These are phyloP conservation scores for Engraulis encrasicolus DNA, from an alignment of 2,113 vertebrate genomes.

Conservation along the genomic window DNA sequence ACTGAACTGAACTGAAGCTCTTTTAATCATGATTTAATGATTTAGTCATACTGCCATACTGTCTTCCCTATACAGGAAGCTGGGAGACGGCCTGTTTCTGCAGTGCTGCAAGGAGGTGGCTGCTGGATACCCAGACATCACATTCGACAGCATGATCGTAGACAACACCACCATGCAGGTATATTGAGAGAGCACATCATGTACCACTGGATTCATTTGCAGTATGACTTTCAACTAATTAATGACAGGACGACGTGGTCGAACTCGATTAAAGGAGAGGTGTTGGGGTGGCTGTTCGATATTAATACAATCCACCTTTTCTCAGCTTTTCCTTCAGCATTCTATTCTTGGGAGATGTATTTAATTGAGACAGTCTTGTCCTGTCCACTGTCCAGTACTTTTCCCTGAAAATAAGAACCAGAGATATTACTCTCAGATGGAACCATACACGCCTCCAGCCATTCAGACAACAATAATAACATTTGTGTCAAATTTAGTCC, in stretches of 20 bases:
- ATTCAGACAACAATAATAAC: no score
- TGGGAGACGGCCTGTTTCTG: conserved; percentile 84
- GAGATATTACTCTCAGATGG: not conserved
- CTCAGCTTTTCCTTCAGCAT: not conserved
- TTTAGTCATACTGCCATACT: no score
- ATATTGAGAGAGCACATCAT: not conserved
- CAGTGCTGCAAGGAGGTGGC: conserved; percentile 85
- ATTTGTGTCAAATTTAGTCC: no score
- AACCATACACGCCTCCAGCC: no score
- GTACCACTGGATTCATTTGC: not conserved
- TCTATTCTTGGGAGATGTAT: not conserved
- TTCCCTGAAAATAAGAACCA: not conserved
- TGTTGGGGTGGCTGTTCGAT: not conserved
- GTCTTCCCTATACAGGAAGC: conserved; percentile 78
- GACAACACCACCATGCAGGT: conserved; percentile 90
- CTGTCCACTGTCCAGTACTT: not conserved
- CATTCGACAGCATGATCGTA: conserved; percentile 83
- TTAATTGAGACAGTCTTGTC: not conserved
- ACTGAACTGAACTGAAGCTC: no score
- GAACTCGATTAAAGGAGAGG: no score
- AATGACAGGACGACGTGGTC: not conserved
- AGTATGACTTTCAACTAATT: not conserved
- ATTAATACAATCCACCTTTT: not conserved
- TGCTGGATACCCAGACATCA: conserved; percentile 78
- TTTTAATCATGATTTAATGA: no score